phyloP scores from a whole-genome alignment of 1,140 invertebrate genomes.

The Drosophila serrata region DNA sequence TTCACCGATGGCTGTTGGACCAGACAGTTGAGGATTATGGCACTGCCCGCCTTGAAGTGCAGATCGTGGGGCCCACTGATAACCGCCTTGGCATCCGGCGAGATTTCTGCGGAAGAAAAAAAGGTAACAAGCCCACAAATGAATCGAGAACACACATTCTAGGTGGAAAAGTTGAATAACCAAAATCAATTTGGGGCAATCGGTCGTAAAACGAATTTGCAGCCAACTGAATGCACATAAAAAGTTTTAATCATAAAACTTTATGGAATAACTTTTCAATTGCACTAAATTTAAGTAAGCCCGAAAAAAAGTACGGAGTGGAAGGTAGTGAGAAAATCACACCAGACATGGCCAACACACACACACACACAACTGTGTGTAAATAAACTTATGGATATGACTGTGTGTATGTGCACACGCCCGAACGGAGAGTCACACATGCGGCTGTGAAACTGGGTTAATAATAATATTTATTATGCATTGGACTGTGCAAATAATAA shows the following conservation, averaged over 20 bases:
- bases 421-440: slow-evolving; percentile 18
- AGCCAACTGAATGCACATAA: slow-evolving; percentile 45
- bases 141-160: slow-evolving; percentile 15
- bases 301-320: slow-evolving; percentile 6
- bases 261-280: slow-evolving; percentile 66
- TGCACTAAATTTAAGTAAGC: slow-evolving; percentile 54
- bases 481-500: slow-evolving; percentile 75
- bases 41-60: slow-evolving; percentile 94
- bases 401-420: slow-evolving; percentile 9
- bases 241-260: slow-evolving; percentile 66
- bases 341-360: slow-evolving; percentile 5
- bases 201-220: slow-evolving; percentile 53
- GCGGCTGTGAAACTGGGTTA: slow-evolving; percentile 63
- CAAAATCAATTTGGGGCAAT: slow-evolving; percentile 53
- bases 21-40: slow-evolving; percentile 92
- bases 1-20: slow-evolving; percentile 92
- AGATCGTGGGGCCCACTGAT: slow-evolving; percentile 92
- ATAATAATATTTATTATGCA: slow-evolving; percentile 81
- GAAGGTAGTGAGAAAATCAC: slow-evolving; percentile 29
- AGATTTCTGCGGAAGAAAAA: slow-evolving; percentile 71
- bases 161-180: slow-evolving; percentile 22
- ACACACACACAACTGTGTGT: slow-evolving; percentile 9
- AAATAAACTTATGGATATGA: slow-evolving; percentile 34
- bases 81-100: slow-evolving; percentile 92
- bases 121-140: slow-evolving; percentile 19